These are phyloP conservation scores for Garra rufa DNA, from an alignment of 2,113 vertebrate species.

Conservation along the genomic window DNA sequence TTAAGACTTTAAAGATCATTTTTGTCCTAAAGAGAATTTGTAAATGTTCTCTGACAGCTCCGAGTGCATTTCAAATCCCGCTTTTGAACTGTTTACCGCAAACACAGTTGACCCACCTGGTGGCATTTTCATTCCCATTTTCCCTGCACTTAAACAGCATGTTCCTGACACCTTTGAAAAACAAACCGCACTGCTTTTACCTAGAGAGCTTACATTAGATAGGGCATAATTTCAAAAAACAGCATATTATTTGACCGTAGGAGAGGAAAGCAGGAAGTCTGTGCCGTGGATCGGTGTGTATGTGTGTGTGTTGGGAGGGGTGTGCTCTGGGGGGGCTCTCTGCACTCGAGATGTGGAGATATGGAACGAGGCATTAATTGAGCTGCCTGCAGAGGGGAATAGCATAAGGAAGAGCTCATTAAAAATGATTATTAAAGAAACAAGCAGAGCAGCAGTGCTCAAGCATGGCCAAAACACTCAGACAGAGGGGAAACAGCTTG, in stretches of 20 bases:
- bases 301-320: conserved; percentile 10
- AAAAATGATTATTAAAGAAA: conserved; percentile 83
- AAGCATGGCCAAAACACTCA: conserved; percentile 61
- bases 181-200: not conserved
- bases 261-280: not conserved
- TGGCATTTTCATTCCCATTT: not conserved
- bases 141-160: conserved; percentile 11
- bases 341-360: conserved; percentile 66
- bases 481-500: conserved; percentile 49
- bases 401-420: conserved; percentile 77
- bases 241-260: conserved; percentile 27
- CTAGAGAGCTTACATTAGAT: conserved; percentile 41
- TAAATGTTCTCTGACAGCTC: not conserved
- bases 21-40: not conserved
- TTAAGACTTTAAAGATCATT: not conserved
- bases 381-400: conserved; percentile 76
- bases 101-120: not conserved
- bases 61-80: not conserved
- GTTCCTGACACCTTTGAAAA: not conserved
- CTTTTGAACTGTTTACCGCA: conserved; percentile 1
- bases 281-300: conserved; percentile 20
- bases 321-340: conserved; percentile 57
- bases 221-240: conserved; percentile 29
- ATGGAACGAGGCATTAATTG: conserved; percentile 75
- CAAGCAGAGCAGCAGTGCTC: conserved; percentile 66